phyloP scores from a whole-genome alignment of 2,797 vertebrate species.

The Pseudopleuronectes americanus region DNA sequence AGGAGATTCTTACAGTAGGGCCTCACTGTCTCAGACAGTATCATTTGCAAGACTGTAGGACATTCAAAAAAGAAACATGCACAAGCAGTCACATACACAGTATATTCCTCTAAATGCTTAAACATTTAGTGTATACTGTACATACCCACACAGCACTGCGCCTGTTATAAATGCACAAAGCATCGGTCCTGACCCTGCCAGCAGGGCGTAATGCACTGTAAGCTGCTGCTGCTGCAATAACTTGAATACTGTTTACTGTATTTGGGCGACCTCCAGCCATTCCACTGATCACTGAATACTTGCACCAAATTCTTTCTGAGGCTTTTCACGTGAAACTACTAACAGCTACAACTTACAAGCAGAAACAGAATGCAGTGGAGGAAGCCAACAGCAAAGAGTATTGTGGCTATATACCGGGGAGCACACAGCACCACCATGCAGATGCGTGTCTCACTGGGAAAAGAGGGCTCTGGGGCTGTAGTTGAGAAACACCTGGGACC shows the following conservation, averaged over 20 bases:
- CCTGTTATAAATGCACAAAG: slow-evolving; percentile 33
- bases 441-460: slow-evolving; percentile 76
- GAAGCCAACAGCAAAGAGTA: slow-evolving; percentile 34
- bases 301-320: slow-evolving; percentile 23
- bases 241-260: slow-evolving; percentile 29
- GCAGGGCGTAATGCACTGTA: slow-evolving; percentile 14
- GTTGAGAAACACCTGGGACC: slow-evolving; percentile 75
- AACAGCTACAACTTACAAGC: slow-evolving; percentile 7
- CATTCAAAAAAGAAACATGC: slow-evolving; percentile 11
- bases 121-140: slow-evolving; percentile 41
- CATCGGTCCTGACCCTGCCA: slow-evolving; percentile 15
- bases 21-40: slow-evolving; percentile 11
- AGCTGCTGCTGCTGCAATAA: slow-evolving; percentile 30
- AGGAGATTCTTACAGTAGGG: slow-evolving; percentile 26
- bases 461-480: slow-evolving; percentile 72
- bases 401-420: slow-evolving; percentile 23
- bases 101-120: slow-evolving; percentile 39
- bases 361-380: slow-evolving; percentile 41
- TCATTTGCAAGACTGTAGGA: slow-evolving; percentile 1
- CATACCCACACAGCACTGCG: slow-evolving; percentile 9
- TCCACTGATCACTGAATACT: slow-evolving; percentile 14
- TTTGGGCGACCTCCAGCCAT: slow-evolving; percentile 54
- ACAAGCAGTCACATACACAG: slow-evolving; percentile 33
- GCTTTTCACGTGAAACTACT: slow-evolving; percentile 12
- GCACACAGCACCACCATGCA: slow-evolving; percentile 65